A percentile compares a stretch with the other conserved stretches of the same genome.
phyloP scores from a whole-genome alignment of 1,140 invertebrate genomes.

The Saccostrea echinata region DNA sequence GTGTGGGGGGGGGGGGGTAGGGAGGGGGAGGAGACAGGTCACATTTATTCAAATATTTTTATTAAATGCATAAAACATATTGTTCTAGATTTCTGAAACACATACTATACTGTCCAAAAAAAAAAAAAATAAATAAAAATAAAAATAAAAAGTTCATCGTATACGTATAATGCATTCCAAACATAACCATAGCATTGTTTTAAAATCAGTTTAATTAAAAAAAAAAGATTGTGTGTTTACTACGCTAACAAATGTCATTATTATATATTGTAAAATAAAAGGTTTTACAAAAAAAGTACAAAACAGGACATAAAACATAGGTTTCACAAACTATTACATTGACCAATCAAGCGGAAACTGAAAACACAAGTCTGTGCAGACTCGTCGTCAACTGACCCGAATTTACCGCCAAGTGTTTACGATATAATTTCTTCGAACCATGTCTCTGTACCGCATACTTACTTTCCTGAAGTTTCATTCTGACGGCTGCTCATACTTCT shows the following conservation, averaged over 20 bases:
- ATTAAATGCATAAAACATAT: too few species aligned
- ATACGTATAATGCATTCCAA: too few species aligned
- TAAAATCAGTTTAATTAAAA: too few species aligned
- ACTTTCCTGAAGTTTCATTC: conserved; percentile 40
- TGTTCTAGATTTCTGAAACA: too few species aligned
- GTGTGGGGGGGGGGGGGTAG: too few species aligned
- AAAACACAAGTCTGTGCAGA: conserved; percentile 17
- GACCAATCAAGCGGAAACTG: conserved; percentile 34
- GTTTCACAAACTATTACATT: neutral
- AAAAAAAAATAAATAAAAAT: too few species aligned
- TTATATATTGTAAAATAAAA: neutral
- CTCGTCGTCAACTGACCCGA: conserved; percentile 16
- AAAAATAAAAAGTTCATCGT: too few species aligned
- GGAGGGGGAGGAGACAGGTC: too few species aligned
- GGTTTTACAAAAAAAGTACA: neutral
- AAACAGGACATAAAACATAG: neutral
- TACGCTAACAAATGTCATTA: neutral
- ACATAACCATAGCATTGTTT: too few species aligned
- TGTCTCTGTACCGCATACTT: neutral
- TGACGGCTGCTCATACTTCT: conserved; percentile 22
- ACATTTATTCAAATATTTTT: too few species aligned
- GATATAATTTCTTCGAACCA: neutral
- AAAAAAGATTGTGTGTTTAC: neutral
- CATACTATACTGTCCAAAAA: too few species aligned
- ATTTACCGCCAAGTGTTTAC: neutral